phyloP scores from a whole-genome alignment of 2,113 vertebrate genomes.

The Salvelinus namaycush region DNA sequence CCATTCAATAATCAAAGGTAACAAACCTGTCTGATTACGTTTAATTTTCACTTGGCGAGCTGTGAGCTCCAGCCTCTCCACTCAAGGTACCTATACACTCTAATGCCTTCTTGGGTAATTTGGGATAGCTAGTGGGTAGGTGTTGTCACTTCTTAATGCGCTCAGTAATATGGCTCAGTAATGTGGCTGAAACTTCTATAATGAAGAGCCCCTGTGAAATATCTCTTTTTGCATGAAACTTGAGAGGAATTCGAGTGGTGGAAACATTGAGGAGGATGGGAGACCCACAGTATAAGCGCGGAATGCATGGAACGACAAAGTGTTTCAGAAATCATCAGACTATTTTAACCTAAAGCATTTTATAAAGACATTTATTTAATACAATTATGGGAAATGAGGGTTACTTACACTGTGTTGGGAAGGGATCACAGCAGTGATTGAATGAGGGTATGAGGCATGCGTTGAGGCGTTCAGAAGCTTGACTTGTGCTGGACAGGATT shows the following conservation, averaged over 20 bases:
- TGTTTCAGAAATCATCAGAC: too few species aligned
- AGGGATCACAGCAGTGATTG: too few species aligned
- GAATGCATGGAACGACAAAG: too few species aligned
- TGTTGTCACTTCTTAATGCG: constrained; percentile 18
- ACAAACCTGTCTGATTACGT: neutral
- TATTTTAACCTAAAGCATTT: too few species aligned
- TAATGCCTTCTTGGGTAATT: constrained; percentile 46
- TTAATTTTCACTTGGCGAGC: neutral
- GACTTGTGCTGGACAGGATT: too few species aligned
- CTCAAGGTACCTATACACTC: constrained; percentile 20
- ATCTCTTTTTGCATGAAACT: constrained; percentile 27
- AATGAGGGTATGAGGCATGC: too few species aligned
- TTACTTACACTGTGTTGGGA: too few species aligned
- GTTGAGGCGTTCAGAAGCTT: too few species aligned
- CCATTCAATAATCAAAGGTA: constrained; percentile 52
- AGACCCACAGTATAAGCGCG: too few species aligned
- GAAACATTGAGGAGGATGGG: too few species aligned
- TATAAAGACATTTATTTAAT: too few species aligned
- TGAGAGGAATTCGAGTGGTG: constrained; percentile 33
- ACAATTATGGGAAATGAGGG: too few species aligned
- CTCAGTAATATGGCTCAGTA: constrained; percentile 25
- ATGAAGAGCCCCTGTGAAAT: constrained; percentile 28
- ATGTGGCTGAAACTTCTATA: constrained; percentile 14
- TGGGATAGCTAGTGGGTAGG: constrained; percentile 21
- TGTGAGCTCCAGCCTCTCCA: constrained; percentile 40